Percentiles rank a stretch among this genome's conserved stretches.
phyloP scores from a whole-genome alignment of 2,888 invertebrate species.

The Dryomyza anilis region DNA sequence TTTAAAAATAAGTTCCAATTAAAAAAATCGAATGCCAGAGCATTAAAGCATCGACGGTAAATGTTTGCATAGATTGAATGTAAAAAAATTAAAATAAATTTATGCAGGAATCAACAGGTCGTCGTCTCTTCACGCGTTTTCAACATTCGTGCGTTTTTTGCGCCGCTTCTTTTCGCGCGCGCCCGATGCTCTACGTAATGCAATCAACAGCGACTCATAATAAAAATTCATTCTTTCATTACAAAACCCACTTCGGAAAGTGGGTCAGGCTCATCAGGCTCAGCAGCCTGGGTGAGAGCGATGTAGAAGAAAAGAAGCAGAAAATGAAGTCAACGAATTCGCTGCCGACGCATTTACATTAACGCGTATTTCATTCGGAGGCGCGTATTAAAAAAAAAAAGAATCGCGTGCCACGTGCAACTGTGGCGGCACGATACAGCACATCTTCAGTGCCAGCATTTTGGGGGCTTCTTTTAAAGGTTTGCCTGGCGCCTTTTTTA shows the following conservation, averaged over 20 bases:
- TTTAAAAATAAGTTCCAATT: too few relatives aligned
- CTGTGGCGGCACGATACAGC: background rate
- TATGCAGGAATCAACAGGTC: too few relatives aligned
- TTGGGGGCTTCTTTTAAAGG: background rate
- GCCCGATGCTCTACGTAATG: too few relatives aligned
- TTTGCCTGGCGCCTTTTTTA: background rate
- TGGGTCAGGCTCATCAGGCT: slow-evolving; percentile 2
- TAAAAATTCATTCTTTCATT: background rate
- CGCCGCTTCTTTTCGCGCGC: too few relatives aligned
- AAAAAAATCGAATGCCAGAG: too few relatives aligned
- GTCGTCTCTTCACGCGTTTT: too few relatives aligned
- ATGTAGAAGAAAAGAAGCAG: background rate
- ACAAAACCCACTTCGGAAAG: slow-evolving; percentile 3
- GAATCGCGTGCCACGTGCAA: background rate
- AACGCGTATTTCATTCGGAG: background rate
- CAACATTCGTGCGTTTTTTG: too few relatives aligned
- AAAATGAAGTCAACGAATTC: background rate
- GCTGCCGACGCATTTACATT: background rate
- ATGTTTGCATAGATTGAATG: too few relatives aligned
- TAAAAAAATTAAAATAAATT: too few relatives aligned
- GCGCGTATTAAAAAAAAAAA: background rate
- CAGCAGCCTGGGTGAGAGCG: background rate
- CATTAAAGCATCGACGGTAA: too few relatives aligned
- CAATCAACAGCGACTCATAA: too few relatives aligned
- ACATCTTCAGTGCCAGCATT: background rate